These are phyloP conservation scores for Brachycybe producta DNA, from an alignment of 2,888 invertebrate genomes.

Conservation along the genomic window DNA sequence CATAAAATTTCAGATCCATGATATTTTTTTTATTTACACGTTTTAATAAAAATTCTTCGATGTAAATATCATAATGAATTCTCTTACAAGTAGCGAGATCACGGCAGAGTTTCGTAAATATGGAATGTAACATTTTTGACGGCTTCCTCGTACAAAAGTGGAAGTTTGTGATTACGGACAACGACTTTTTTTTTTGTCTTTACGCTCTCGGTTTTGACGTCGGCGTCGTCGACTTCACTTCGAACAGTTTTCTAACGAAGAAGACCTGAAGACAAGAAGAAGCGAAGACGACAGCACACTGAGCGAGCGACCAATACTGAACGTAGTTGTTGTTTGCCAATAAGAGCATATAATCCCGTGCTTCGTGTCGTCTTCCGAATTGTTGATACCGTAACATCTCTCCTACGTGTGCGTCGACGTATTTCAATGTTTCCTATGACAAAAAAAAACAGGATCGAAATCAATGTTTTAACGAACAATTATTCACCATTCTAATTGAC, in stretches of 20 bases:
- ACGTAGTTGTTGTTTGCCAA: slow-evolving; percentile 72
- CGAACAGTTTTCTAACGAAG: slow-evolving; percentile 79
- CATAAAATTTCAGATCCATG: too few relatives aligned
- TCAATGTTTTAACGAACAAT: slow-evolving; percentile 15
- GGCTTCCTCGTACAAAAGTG: too few relatives aligned
- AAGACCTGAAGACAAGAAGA: slow-evolving; percentile 70
- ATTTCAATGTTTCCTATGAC: slow-evolving; percentile 22
- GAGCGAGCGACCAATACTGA: slow-evolving; percentile 74
- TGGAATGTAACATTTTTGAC: too few relatives aligned
- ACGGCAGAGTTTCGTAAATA: too few relatives aligned
- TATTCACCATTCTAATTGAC: slow-evolving; percentile 10
- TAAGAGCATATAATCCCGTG: slow-evolving; percentile 66
- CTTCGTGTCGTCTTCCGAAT: slow-evolving; percentile 62
- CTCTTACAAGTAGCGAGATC: too few relatives aligned
- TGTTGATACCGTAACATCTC: slow-evolving; percentile 67
- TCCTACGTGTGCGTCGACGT: slow-evolving; percentile 25
- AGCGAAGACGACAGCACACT: slow-evolving; percentile 65
- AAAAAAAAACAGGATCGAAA: slow-evolving; percentile 24
- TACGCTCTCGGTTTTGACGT: slow-evolving; percentile 40
- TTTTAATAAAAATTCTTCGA: too few relatives aligned
- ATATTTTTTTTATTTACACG: too few relatives aligned
- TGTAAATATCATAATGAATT: too few relatives aligned
- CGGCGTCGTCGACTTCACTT: slow-evolving; percentile 45
- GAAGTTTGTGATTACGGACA: too few relatives aligned
- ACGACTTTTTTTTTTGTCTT: too few relatives aligned